Conservation (phyloP, 1,140 invertebrate genomes). For the Listronotus bonariensis region DNA sequence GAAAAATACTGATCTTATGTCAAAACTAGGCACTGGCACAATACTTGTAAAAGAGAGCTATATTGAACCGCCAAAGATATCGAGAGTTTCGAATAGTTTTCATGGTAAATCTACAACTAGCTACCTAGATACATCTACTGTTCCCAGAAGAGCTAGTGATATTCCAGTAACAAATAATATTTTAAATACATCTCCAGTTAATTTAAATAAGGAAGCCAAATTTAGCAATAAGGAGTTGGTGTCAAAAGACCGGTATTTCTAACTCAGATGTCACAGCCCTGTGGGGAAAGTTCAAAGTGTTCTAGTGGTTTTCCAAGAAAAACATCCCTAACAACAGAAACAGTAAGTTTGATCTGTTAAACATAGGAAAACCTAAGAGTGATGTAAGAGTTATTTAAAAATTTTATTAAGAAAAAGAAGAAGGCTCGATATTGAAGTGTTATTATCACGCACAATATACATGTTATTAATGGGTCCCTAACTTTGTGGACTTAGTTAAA, state of each 20-base stretch:
- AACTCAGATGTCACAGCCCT: slow-evolving; percentile 34
- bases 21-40: slow-evolving; percentile 50
- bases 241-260: slow-evolving; percentile 30
- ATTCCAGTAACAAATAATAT: slow-evolving; percentile 21
- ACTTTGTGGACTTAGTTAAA: no score
- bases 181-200: neutral
- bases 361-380: no score
- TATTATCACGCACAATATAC: no score
- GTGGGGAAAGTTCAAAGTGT: slow-evolving; percentile 12
- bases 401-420: no score
- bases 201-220: neutral
- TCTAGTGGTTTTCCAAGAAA: slow-evolving; percentile 23
- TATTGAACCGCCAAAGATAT: slow-evolving; percentile 58
- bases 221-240: neutral
- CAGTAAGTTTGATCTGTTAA: slow-evolving; percentile 15
- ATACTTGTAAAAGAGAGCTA: slow-evolving; percentile 58
- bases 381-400: no score
- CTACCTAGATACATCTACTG: slow-evolving; percentile 37
- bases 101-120: slow-evolving; percentile 52
- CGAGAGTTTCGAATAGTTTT: slow-evolving; percentile 57
- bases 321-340: slow-evolving; percentile 35
- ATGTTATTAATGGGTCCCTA: no score
- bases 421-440: no score
- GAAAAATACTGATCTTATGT: slow-evolving; percentile 27
- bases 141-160: slow-evolving; percentile 52